Base-by-base conservation (phyloP, 2,113 vertebrate species). In the Apteryx owenii region DNA sequence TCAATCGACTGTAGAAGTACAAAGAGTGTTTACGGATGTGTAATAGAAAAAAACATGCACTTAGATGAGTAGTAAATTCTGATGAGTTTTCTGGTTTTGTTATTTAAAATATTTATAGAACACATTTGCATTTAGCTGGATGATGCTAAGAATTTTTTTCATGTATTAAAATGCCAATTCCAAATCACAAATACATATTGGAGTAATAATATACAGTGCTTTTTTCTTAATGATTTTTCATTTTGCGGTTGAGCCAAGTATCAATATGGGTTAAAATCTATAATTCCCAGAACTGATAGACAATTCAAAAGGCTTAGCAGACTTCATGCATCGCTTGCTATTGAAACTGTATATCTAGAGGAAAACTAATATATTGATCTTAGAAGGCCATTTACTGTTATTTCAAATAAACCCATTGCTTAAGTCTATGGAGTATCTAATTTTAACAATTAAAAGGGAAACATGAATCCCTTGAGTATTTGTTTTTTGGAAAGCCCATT, bases 261-360 rank as follows among this genome's bases (percentile, higher is more conserved):
- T 95, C 95, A 96, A 94, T 97, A 96, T 90, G 95, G 93, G 90
- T 97, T 97, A 97, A 97, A 97, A 98, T 96, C 88, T 94, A 77
- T 96, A 97, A 98, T 95, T 97, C 93, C 89, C 87, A 98, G 96
- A 97, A 98, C 94, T 95, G 94, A 97, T 96, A 95, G 93, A 97
- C 96, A 97, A 97, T 97, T 97, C 94, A 93, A 82, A 96, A 97
- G 87, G 84, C 92, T 97, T 94, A 97, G 92, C 88, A 84, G 48
- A n/a, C 90, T 92, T 97, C 96, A 95, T 92, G 94, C 78, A 69
- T 96, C 93, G 2, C 96, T 98, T 98, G 92, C 87, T 95, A 77
- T 94, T 89, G 96, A 97, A 97, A 96, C 60, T 83, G 93, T 93
- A 81, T 95, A 89, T 84, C 92, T 85, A 75, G 90, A 97, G 68